These are phyloP conservation scores for Pediacus dermestoides DNA, from an alignment of 2,888 invertebrate genomes.

Conservation along the genomic window DNA sequence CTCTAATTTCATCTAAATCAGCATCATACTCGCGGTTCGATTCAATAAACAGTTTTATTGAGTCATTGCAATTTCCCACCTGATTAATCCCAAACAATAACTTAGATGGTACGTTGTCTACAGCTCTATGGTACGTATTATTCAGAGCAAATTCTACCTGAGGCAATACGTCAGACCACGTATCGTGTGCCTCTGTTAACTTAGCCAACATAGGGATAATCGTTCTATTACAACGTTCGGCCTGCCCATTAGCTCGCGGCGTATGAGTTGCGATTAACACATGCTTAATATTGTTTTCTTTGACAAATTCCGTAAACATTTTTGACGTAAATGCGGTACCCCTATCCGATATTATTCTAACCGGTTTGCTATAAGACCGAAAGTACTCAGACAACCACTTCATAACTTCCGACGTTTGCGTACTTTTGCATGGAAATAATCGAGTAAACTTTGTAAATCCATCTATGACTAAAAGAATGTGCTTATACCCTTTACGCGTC, in stretches of 20 bases:
- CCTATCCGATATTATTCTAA: slow-evolving; percentile 28
- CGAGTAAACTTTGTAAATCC: slow-evolving; percentile 33
- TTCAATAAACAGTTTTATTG: slow-evolving; percentile 19
- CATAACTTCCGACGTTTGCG: slow-evolving; percentile 21
- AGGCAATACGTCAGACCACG: slow-evolving; percentile 20
- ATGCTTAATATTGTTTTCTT: slow-evolving; percentile 10
- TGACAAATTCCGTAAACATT: slow-evolving; percentile 23
- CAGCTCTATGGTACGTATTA: slow-evolving; percentile 30
- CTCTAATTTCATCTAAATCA: slow-evolving; percentile 1
- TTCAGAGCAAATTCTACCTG: slow-evolving; percentile 24
- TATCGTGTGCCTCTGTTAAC: slow-evolving; percentile 10
- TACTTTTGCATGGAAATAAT: slow-evolving; percentile 27
- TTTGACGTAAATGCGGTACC: slow-evolving; percentile 32
- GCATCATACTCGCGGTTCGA: slow-evolving; percentile 7
- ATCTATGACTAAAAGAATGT: slow-evolving; percentile 33
- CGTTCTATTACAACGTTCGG: slow-evolving; percentile 25
- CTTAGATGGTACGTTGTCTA: slow-evolving; percentile 29
- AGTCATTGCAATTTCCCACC: slow-evolving; percentile 22
- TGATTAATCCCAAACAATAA: slow-evolving; percentile 34
- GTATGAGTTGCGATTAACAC: slow-evolving; percentile 28
- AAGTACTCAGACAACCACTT: slow-evolving; percentile 28
- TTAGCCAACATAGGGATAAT: slow-evolving; percentile 28
- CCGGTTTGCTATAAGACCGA: slow-evolving; percentile 26
- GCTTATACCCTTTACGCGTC: slow-evolving; percentile 19
- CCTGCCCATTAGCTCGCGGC: slow-evolving; percentile 34